These are phyloP conservation scores for Planiliza haematocheilus DNA, from an alignment of 2,113 vertebrate genomes.

Conservation along the genomic window DNA sequence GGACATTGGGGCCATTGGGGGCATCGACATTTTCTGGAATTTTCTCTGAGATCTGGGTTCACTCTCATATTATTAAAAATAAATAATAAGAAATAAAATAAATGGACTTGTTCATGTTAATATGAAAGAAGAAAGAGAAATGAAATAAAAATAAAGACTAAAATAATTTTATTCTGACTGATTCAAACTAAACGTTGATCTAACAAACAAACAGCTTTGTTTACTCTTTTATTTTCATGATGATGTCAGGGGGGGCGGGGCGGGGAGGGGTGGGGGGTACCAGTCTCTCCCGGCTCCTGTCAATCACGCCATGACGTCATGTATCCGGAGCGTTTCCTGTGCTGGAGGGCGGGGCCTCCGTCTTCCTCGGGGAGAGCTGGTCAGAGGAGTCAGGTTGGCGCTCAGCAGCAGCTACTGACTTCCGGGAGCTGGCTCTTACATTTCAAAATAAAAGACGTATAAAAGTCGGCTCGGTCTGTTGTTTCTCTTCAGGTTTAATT, in stretches of 20 bases:
- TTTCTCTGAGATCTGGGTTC: too few relatives aligned
- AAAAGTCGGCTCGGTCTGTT: too few relatives aligned
- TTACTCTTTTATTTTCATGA: neutral
- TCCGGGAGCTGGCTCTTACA: fast-evolving
- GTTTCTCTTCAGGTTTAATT: too few relatives aligned
- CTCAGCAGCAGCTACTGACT: neutral
- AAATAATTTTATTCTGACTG: too few relatives aligned
- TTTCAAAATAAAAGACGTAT: constrained; percentile 57
- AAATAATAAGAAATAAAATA: too few relatives aligned
- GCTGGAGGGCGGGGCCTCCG: constrained; percentile 73
- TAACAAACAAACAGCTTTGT: neutral
- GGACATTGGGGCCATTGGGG: too few relatives aligned
- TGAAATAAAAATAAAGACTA: too few relatives aligned
- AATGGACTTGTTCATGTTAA: too few relatives aligned
- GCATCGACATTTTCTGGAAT: neutral
- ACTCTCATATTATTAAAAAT: too few relatives aligned
- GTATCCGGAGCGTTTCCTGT: constrained; percentile 78
- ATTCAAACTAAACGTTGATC: too few relatives aligned
- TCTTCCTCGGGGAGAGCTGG: constrained; percentile 57
- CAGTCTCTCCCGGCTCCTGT: constrained; percentile 68
- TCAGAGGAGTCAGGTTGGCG: constrained; percentile 18
- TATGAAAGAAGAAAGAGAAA: too few relatives aligned
- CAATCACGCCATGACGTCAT: constrained; percentile 81
- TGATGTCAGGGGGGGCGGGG: constrained; percentile 1
- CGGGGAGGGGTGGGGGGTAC: constrained; percentile 56